Evolutionary conservation across 2,888 invertebrate genomes (phyloP), one percentile per base, ranked within the genome.

Genomic region (Drosophila flavopinicola): DNA sequence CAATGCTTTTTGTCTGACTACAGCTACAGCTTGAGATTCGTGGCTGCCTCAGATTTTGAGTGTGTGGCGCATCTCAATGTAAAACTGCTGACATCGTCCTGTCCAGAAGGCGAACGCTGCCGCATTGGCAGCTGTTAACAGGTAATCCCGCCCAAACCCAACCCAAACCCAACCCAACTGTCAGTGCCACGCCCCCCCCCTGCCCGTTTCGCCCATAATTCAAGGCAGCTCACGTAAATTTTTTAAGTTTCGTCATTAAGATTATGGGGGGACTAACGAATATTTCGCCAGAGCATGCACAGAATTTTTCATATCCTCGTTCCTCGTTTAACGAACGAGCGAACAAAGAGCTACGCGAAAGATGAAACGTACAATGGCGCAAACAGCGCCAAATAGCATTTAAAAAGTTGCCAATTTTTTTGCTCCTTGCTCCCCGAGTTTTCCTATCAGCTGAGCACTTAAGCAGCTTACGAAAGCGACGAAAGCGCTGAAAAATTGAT

Each of bases 231-330:
- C 80, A 80, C 80, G 80, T 80, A 86, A 79, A 80, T 84, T 80
- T 80, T 75, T 86, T 84, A 80, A 80, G 80, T 80, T 80, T 86
- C 80, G 85, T 84, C 80, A 80, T 80, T 80, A 80, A 85, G 80
- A 80, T 80, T 80, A 86, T 79, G 77, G 17, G 29, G 58, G 61
- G 86, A 76, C 84, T 79, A 86, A 79, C 84, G 76, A 76, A 84
- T 73, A 79, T 85, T 83, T 71, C 60, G 66, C 56, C 52, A 66
- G 74, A 56, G 67, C 80, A 84, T 80, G 80, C 69, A 67, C 85
- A 77, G 80, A 86, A 80, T 80, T 79, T 86, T 74, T 80, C 85
- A 80, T 86, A 54, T 52, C 35, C 70, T 72, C 75, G 75, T 75
- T 52, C 35, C 70, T 72, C 75, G 75, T 75, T 72, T 69, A 64